phyloP scores from a whole-genome alignment of 1,140 invertebrate species.

The Laupala kohalensis region DNA sequence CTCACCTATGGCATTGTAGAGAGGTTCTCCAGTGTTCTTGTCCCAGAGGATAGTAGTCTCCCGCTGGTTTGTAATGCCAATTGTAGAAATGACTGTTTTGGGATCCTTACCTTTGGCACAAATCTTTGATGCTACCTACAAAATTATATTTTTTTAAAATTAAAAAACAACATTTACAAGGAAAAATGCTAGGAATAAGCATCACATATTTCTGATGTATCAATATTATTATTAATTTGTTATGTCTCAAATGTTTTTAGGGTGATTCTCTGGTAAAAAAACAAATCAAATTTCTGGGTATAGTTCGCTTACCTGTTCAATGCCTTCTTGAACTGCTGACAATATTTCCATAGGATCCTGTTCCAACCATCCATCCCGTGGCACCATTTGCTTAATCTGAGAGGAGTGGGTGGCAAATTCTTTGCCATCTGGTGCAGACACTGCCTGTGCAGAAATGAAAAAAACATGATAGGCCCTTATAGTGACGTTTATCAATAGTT shows the following conservation, averaged over 20 bases:
- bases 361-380: slow-evolving; percentile 91
- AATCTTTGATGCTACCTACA: too few relatives aligned
- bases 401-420: slow-evolving; percentile 73
- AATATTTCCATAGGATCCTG: slow-evolving; percentile 81
- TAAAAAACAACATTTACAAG: too few relatives aligned
- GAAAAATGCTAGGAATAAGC: too few relatives aligned
- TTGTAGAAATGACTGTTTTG: slow-evolving; percentile 47
- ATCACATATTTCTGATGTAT: too few relatives aligned
- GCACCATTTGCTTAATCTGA: slow-evolving; percentile 62
- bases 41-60: slow-evolving; percentile 93
- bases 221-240: too few relatives aligned
- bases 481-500: too few relatives aligned
- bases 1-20: slow-evolving; percentile 80
- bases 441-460: slow-evolving; percentile 63
- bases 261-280: too few relatives aligned
- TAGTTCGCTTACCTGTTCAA: slow-evolving; percentile 52
- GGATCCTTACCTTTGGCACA: slow-evolving; percentile 52
- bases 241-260: too few relatives aligned
- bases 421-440: slow-evolving; percentile 67
- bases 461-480: too few relatives aligned
- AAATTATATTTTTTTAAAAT: too few relatives aligned
- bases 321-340: slow-evolving; percentile 59
- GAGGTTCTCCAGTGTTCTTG: slow-evolving; percentile 67
- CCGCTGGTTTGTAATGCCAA: slow-evolving; percentile 83
- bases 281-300: too few relatives aligned